A percentile compares a stretch with the other conserved stretches of the same genome.
Evolutionary conservation across 2,888 invertebrate species (phyloP).

Genomic region (Clanis bilineata): DNA sequence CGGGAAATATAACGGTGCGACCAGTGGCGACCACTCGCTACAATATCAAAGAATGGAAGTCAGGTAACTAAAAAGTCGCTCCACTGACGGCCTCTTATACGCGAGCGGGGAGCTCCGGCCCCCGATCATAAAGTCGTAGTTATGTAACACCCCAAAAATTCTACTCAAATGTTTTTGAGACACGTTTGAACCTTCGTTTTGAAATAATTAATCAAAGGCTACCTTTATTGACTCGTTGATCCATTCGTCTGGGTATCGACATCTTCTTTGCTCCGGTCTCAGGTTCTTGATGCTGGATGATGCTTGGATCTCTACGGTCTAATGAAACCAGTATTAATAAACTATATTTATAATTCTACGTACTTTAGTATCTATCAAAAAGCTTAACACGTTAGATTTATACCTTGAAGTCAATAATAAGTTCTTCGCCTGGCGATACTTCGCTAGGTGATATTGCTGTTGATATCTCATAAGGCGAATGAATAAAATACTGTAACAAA

Average conservation of each 20-base stretch:
- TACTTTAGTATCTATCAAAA: neutral
- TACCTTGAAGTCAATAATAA: conserved; percentile 70
- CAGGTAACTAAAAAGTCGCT: too few relatives aligned
- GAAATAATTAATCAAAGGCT: neutral
- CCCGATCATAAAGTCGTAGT: too few relatives aligned
- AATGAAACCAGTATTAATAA: neutral
- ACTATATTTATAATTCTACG: neutral
- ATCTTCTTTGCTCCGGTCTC: conserved; percentile 64
- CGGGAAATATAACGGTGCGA: too few relatives aligned
- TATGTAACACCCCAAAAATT: too few relatives aligned
- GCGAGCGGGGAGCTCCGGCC: too few relatives aligned
- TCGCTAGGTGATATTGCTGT: conserved; percentile 72
- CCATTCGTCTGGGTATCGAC: conserved; percentile 74
- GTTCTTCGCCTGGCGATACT: conserved; percentile 63
- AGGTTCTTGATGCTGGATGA: conserved; percentile 55
- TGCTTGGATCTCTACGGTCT: conserved; percentile 70
- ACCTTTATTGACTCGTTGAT: conserved; percentile 62
- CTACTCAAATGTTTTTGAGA: neutral
- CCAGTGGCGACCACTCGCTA: too few relatives aligned
- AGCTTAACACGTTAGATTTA: neutral
- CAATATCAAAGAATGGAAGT: too few relatives aligned
- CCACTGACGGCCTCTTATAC: too few relatives aligned
- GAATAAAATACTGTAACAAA: conserved; percentile 73
- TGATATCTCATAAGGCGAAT: conserved; percentile 78
- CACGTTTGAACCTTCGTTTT: neutral